These are phyloP conservation scores for Nannospalax galili DNA, from an alignment of 2,113 vertebrate species.

Conservation along the genomic window DNA sequence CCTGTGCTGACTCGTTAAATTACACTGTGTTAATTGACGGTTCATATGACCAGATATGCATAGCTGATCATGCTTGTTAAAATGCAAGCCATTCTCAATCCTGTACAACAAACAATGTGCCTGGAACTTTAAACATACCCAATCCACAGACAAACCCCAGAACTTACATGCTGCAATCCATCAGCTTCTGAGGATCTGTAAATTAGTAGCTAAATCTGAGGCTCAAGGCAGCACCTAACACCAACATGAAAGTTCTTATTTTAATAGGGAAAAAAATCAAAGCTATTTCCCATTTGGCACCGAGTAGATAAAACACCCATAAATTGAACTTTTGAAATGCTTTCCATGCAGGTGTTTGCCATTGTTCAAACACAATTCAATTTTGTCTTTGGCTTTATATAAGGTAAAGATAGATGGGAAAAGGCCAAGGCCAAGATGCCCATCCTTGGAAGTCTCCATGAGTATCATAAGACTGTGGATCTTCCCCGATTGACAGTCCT, in stretches of 20 bases:
- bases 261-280: not conserved
- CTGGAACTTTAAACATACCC: constrained; percentile 37
- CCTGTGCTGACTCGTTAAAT: constrained; percentile 64
- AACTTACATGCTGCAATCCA: not conserved
- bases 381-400: constrained; percentile 20
- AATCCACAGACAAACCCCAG: not conserved
- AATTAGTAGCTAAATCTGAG: not conserved
- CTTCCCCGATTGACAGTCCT: not conserved
- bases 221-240: not conserved
- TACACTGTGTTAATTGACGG: constrained; percentile 58
- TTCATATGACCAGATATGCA: constrained; percentile 65
- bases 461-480: not conserved
- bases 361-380: constrained; percentile 4
- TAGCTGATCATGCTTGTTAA: constrained; percentile 61
- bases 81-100: constrained; percentile 49
- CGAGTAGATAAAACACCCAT: constrained; percentile 4
- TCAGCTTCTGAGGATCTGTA: not conserved
- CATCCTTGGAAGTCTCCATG: not conserved
- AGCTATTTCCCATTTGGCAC: constrained; percentile 32
- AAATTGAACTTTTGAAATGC: constrained; percentile 47
- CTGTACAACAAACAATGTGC: not conserved
- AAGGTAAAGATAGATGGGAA: constrained; percentile 48
- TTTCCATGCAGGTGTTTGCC: constrained; percentile 58
- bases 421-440: not conserved
- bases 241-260: constrained; percentile 11